These are phyloP conservation scores for Drosophila atripex DNA, from an alignment of 2,888 invertebrate genomes.

Conservation along the genomic window DNA sequence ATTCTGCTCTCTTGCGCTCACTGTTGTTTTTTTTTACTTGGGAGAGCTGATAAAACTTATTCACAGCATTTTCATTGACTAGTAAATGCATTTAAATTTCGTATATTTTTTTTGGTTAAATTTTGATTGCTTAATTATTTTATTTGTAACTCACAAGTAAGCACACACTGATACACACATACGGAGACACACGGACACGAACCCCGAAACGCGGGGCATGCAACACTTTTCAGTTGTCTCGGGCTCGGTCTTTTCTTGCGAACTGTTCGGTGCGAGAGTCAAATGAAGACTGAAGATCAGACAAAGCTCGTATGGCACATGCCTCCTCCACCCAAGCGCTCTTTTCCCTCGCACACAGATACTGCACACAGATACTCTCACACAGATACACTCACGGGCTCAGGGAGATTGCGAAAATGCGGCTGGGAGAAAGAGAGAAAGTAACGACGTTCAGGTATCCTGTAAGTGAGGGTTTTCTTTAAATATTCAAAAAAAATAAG, in stretches of 20 bases:
- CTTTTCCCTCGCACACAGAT: not conserved
- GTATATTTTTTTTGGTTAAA: conserved; percentile 14
- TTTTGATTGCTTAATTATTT: conserved; percentile 32
- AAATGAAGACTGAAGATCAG: conserved; percentile 73
- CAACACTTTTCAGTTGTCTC: conserved; percentile 39
- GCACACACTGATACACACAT: conserved; percentile 21
- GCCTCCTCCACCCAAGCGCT: conserved; percentile 17
- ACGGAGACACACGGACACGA: conserved; percentile 54
- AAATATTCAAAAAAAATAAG: not conserved
- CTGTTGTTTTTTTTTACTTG: conserved; percentile 7
- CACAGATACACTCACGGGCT: not conserved
- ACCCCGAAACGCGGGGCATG: conserved; percentile 44
- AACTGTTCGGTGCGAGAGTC: conserved; percentile 70
- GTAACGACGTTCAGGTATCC: not conserved
- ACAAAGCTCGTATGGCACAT: conserved; percentile 63
- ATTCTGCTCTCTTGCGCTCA: conserved; percentile 20
- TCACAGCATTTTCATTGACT: conserved; percentile 40
- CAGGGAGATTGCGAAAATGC: conserved; percentile 39
- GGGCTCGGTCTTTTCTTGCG: conserved; percentile 46
- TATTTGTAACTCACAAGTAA: conserved; percentile 38
- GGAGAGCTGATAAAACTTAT: conserved; percentile 43
- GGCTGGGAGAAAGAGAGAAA: not conserved
- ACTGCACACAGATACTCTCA: not conserved
- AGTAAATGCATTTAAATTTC: conserved; percentile 32
- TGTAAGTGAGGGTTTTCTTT: not conserved